These are phyloP conservation scores for Melinaea marsaeus DNA, from an alignment of 2,888 invertebrate species.

Conservation along the genomic window DNA sequence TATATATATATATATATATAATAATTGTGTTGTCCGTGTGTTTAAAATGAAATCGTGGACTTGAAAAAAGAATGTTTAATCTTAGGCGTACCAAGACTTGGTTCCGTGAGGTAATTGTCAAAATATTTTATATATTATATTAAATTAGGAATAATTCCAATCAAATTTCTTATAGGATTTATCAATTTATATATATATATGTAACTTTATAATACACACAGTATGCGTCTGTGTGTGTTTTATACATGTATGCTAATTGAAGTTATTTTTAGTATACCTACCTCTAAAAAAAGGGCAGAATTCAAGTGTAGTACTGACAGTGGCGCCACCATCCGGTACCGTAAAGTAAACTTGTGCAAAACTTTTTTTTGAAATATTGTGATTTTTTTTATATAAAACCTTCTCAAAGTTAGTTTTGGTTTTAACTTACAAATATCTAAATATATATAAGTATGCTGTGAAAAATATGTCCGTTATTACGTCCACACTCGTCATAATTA, in stretches of 20 bases:
- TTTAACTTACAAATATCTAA: not conserved
- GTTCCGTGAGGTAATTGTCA: slow-evolving; percentile 57
- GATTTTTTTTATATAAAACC: not conserved
- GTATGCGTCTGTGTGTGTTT: too few relatives aligned
- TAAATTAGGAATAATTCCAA: not conserved
- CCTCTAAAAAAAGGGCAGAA: too few relatives aligned
- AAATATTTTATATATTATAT: not conserved
- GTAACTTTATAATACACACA: too few relatives aligned
- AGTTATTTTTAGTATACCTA: too few relatives aligned
- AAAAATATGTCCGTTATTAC: not conserved
- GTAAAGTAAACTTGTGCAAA: not conserved
- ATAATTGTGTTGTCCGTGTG: slow-evolving; percentile 23
- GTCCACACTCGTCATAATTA: not conserved
- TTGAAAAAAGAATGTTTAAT: slow-evolving; percentile 43
- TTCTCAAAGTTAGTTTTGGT: too few relatives aligned
- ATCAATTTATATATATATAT: too few relatives aligned
- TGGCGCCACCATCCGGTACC: not conserved
- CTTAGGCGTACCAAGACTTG: slow-evolving; percentile 62
- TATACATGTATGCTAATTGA: too few relatives aligned
- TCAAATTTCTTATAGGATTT: too few relatives aligned
- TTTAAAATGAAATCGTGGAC: slow-evolving; percentile 30
- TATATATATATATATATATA: slow-evolving; percentile 31
- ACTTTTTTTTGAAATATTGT: not conserved
- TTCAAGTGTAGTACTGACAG: not conserved
- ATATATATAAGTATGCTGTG: not conserved